phyloP scores from a whole-genome alignment of 2,113 vertebrate genomes.

The Cebidichthys violaceus region DNA sequence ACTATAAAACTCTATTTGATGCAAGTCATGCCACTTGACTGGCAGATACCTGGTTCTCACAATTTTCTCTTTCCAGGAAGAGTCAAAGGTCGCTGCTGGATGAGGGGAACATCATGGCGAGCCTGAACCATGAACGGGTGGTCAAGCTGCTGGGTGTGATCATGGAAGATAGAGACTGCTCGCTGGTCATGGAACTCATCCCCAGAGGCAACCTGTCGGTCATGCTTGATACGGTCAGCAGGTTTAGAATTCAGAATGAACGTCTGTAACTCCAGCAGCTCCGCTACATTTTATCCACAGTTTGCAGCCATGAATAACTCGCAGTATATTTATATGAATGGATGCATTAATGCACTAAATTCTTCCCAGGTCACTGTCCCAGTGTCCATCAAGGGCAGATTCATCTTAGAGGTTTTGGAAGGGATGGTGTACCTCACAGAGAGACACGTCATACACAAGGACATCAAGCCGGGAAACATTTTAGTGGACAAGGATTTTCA shows the following conservation, averaged over 20 bases:
- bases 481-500: slow-evolving; percentile 93
- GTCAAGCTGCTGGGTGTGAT: slow-evolving; percentile 93
- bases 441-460: slow-evolving; percentile 92
- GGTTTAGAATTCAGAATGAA: background rate
- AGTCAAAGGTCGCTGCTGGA: slow-evolving; percentile 88
- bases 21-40: background rate
- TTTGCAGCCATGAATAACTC: background rate
- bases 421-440: slow-evolving; percentile 93
- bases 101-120: slow-evolving; percentile 92
- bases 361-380: slow-evolving; percentile 85
- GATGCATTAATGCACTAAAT: background rate
- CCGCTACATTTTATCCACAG: background rate
- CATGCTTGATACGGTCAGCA: slow-evolving; percentile 87
- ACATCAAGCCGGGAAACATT: slow-evolving; percentile 97
- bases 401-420: slow-evolving; percentile 91
- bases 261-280: background rate
- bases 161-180: slow-evolving; percentile 91
- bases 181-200: slow-evolving; percentile 94
- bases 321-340: background rate
- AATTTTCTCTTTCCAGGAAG: slow-evolving; percentile 61
- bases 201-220: slow-evolving; percentile 90
- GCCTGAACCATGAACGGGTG: slow-evolving; percentile 88
- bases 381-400: slow-evolving; percentile 90
- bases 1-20: background rate
- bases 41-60: background rate